Base-by-base conservation (phyloP, 2,113 vertebrate genomes). In the Callaeas wilsoni region DNA sequence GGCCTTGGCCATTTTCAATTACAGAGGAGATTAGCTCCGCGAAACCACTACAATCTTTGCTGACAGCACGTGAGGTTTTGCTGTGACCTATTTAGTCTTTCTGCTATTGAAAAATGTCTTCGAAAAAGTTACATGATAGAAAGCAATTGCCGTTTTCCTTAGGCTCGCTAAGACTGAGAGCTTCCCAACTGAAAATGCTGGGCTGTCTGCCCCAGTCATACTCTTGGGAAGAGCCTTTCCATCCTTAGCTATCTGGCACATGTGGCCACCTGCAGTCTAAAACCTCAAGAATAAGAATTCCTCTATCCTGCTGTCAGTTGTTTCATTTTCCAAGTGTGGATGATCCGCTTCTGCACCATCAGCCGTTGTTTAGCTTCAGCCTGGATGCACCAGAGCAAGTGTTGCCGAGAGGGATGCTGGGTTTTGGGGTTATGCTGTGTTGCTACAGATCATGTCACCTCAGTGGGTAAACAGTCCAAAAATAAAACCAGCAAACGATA, bases 391-490 rank as follows among this genome's bases (percentile, higher is more conserved):
- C 87, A 94, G 95, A 95, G 78, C 68, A 92, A 97, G 91, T 74
- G 85, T 74, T 92, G 77, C 49, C 20, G 69, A 80, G 77, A 94
- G 87, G 74, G 65, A 89, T 94, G 90, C 93, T 96, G 94, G 87
- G 89, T 95, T 96, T 97, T 90, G 76, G 77, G 84, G 90, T 85
- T 94, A 16, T 82, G 71, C 89, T 73, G 25, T 89, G 79, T 93
- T 97, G 93, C 94, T 96, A 57, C 95, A 97, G 95, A 97, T 97
- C 95, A 94, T 93, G 96, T 97, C 96, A 92, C 78, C 78, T 95
- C 95, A 56, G 46, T 97, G 93, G 76, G 90, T 96, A 97, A 97
- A 97, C 96, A 97, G 67, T 88, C 76, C 86, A 94, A 88, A 96
- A 97, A 97, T 95, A 95, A 97, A 96, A 95, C 87, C 90, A 97